These are phyloP conservation scores for Steinernema khuongi DNA, from an alignment of 1,140 invertebrate species.

Conservation along the genomic window DNA sequence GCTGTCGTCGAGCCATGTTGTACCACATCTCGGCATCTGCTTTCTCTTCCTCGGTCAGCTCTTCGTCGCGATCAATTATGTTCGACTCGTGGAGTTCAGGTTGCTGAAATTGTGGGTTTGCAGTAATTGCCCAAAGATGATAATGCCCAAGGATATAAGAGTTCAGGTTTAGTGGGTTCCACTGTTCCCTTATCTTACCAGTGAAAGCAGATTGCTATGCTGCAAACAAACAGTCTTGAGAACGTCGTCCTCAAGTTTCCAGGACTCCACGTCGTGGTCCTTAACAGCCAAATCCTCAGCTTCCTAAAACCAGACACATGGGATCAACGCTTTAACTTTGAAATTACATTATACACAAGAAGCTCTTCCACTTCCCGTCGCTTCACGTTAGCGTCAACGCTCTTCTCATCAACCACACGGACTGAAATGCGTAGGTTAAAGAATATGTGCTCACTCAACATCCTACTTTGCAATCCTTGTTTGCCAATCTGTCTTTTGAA, in stretches of 20 bases:
- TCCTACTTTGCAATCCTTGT: slow-evolving; percentile 74
- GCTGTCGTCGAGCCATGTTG: slow-evolving; percentile 65
- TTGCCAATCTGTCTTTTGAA: slow-evolving; percentile 97
- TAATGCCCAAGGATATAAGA: too few species aligned
- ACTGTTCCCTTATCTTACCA: slow-evolving; percentile 35
- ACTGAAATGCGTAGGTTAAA: slow-evolving; percentile 63
- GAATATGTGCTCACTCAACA: slow-evolving; percentile 11
- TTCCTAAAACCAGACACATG: slow-evolving; percentile 29
- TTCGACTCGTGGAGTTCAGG: slow-evolving; percentile 95
- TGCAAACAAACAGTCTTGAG: slow-evolving; percentile 71
- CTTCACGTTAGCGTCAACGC: slow-evolving; percentile 88
- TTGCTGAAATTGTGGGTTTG: slow-evolving; percentile 62
- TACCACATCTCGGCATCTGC: slow-evolving; percentile 83
- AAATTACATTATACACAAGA: slow-evolving; percentile 76
- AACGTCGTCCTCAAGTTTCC: slow-evolving; percentile 73
- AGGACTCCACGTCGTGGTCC: slow-evolving; percentile 61
- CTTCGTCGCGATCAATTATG: slow-evolving; percentile 86
- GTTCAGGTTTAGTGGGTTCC: slow-evolving; percentile 11
- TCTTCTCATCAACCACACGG: slow-evolving; percentile 92
- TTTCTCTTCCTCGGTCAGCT: slow-evolving; percentile 88
- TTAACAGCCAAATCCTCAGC: slow-evolving; percentile 30
- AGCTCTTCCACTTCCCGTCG: slow-evolving; percentile 89
- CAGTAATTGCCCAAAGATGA: slow-evolving; percentile 22
- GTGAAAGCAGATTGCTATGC: slow-evolving; percentile 67
- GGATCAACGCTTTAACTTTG: slow-evolving; percentile 16